A percentile compares a stretch with the other conserved stretches of the same genome.
These are phyloP conservation scores for Zenarchopterus dispar DNA, from an alignment of 2,797 vertebrate genomes.

Conservation along the genomic window DNA sequence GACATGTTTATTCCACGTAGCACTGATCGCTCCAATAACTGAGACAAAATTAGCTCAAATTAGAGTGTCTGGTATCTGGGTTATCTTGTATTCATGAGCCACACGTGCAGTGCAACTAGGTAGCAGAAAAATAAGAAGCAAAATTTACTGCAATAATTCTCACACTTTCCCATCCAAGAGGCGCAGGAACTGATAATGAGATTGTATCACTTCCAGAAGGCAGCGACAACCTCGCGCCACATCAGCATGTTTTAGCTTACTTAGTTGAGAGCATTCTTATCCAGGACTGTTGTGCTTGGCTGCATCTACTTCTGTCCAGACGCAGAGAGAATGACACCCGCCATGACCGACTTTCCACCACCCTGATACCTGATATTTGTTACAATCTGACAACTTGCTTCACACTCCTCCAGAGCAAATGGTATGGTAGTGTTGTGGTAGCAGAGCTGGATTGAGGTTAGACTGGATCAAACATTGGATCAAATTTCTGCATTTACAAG, in stretches of 20 bases:
- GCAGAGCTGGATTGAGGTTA: slow-evolving; percentile 3
- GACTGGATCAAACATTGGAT: slow-evolving; percentile 19
- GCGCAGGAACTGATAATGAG: slow-evolving; percentile 68
- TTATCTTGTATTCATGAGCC: neutral
- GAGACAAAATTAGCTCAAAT: no score
- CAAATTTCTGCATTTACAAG: slow-evolving; percentile 15
- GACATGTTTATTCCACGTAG: no score
- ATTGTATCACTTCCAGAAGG: slow-evolving; percentile 55
- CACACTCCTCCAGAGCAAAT: slow-evolving; percentile 38
- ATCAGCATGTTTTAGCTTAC: slow-evolving; percentile 57
- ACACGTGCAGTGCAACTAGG: neutral
- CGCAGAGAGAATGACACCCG: slow-evolving; percentile 49
- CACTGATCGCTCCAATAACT: no score
- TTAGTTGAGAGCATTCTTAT: slow-evolving; percentile 56
- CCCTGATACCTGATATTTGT: slow-evolving; percentile 65
- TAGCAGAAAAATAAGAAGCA: slow-evolving; percentile 24
- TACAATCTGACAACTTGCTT: slow-evolving; percentile 72
- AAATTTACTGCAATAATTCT: slow-evolving; percentile 36
- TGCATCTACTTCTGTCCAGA: slow-evolving; percentile 71
- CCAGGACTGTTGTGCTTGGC: slow-evolving; percentile 36
- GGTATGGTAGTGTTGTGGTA: slow-evolving; percentile 29
- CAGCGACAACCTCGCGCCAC: slow-evolving; percentile 40
- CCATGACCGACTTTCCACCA: slow-evolving; percentile 47
- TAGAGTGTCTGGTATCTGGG: no score
- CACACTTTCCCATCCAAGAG: slow-evolving; percentile 35